Evolutionary conservation across 2,113 vertebrate genomes (phyloP).

Genomic region (Malurus alboscapulatus): DNA sequence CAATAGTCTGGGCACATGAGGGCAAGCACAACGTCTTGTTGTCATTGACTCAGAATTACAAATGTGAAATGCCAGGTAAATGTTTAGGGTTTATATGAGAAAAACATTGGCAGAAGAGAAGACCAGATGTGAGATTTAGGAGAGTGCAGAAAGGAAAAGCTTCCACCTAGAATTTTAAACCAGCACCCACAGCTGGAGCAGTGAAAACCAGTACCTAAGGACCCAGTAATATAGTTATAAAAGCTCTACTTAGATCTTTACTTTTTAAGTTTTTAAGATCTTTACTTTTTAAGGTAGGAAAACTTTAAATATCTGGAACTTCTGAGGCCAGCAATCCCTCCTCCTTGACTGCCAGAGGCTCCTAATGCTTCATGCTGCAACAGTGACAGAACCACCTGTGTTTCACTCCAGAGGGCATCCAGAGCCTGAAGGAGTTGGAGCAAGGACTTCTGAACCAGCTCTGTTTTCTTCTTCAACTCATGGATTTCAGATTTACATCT

Average conservation of each 20-base stretch:
- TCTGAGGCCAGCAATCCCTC: neutral
- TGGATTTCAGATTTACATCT: neutral
- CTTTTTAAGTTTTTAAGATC: neutral
- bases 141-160: neutral
- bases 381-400: neutral
- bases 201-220: neutral
- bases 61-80: neutral
- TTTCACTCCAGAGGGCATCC: neutral
- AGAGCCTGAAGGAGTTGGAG: neutral
- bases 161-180: neutral
- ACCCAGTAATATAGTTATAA: neutral
- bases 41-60: neutral
- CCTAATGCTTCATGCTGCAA: neutral
- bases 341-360: neutral
- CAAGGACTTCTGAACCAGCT: neutral
- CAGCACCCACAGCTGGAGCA: neutral
- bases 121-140: neutral
- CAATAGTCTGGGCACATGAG: neutral
- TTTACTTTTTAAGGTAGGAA: neutral
- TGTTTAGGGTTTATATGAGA: neutral
- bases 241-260: neutral
- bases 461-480: neutral
- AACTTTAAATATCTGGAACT: neutral
- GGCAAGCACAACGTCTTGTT: neutral
- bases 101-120: neutral